Evolutionary conservation across 2,888 invertebrate species (phyloP).

Genomic region (Heteromyza rotundicornis): DNA sequence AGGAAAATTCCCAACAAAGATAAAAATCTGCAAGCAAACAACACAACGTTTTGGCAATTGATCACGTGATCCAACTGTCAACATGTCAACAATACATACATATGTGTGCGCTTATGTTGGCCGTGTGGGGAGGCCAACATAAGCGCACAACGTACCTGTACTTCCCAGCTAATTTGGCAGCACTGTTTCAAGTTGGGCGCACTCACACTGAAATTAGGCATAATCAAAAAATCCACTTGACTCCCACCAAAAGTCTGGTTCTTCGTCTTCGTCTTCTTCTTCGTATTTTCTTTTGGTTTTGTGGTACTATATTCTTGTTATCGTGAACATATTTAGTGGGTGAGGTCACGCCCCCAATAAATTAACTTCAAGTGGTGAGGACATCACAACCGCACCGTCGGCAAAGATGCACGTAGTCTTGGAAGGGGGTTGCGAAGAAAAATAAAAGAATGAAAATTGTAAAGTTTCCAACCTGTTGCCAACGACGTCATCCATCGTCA

Average conservation of each 20-base stretch:
- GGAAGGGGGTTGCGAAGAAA: no score
- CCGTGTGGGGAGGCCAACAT: neutral
- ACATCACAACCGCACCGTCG: no score
- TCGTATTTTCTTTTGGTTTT: neutral
- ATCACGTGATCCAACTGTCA: neutral
- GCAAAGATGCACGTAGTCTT: no score
- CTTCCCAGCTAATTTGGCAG: neutral
- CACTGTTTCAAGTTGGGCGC: no score
- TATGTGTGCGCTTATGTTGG: neutral
- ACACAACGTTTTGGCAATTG: neutral
- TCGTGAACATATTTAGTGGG: neutral
- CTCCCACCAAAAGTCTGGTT: no score
- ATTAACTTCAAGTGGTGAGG: no score
- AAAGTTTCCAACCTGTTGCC: no score
- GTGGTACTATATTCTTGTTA: neutral
- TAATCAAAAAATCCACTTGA: no score
- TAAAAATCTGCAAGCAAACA: neutral
- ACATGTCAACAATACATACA: neutral
- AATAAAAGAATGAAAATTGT: no score
- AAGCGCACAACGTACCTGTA: no score
- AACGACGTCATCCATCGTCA: neutral
- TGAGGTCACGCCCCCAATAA: neutral
- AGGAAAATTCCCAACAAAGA: neutral
- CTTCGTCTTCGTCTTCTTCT: no score
- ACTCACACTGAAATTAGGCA: no score